phyloP scores from a whole-genome alignment of 2,888 invertebrate species.

The Junonia oenone region DNA sequence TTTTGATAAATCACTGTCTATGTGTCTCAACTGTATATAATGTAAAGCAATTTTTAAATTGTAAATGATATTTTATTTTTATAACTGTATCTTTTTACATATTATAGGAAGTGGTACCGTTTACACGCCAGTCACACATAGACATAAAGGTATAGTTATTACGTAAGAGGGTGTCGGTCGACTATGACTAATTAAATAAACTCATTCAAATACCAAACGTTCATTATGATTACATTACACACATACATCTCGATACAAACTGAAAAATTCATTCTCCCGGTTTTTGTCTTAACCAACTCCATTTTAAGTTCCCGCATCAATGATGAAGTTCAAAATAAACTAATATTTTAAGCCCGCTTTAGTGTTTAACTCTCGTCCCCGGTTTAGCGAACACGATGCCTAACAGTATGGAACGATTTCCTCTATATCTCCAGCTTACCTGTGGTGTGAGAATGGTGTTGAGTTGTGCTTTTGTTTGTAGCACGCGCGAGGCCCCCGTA shows the following conservation, averaged over 20 bases:
- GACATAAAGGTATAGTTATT: conserved; percentile 63
- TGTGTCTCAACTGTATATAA: conserved; percentile 49
- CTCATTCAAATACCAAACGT: neutral
- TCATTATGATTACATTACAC: neutral
- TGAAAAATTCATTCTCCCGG: neutral
- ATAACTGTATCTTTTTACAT: too few species aligned
- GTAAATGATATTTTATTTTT: conserved; percentile 38
- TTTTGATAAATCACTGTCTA: conserved; percentile 22
- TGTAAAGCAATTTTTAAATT: conserved; percentile 55
- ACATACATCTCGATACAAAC: neutral
- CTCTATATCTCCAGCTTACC: conserved; percentile 32
- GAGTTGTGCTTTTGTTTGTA: conserved; percentile 74
- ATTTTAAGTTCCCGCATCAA: neutral
- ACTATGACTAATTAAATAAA: neutral
- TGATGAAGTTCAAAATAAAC: neutral
- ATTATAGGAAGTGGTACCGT: conserved; percentile 55
- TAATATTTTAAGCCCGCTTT: conserved; percentile 16
- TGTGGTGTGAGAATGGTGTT: conserved; percentile 61
- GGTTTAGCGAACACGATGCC: conserved; percentile 28
- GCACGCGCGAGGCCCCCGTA: conserved; percentile 62
- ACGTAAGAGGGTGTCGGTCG: conserved; percentile 42
- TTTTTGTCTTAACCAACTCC: conserved; percentile 5
- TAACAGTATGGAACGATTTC: conserved; percentile 15
- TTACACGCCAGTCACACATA: conserved; percentile 49
- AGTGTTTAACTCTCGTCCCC: conserved; percentile 28